phyloP scores from a whole-genome alignment of 2,797 vertebrate genomes.

The Antennarius maculatus region DNA sequence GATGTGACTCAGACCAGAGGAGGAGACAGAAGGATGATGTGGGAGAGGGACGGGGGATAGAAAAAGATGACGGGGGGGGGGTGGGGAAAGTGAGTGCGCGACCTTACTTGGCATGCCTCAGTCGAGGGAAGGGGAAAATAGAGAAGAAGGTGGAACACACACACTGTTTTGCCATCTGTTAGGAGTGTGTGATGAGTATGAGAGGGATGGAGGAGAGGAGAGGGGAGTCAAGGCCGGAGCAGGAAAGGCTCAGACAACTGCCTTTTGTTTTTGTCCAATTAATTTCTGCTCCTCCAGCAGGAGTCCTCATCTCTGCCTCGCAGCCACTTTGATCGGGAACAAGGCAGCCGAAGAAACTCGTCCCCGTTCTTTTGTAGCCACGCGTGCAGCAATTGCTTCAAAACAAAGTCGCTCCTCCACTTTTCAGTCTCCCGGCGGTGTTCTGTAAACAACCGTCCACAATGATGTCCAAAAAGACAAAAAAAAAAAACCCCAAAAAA shows the following conservation, averaged over 20 bases:
- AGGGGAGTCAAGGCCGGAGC: slow-evolving; percentile 24
- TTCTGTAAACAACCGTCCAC: slow-evolving; percentile 58
- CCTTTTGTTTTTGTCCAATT: slow-evolving; percentile 55
- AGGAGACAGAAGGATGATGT: slow-evolving; percentile 43
- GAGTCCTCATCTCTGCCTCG: slow-evolving; percentile 35
- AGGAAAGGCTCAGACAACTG: slow-evolving; percentile 31
- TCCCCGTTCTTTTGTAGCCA: slow-evolving; percentile 9
- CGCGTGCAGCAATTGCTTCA: slow-evolving; percentile 43
- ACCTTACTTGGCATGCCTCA: slow-evolving; percentile 62
- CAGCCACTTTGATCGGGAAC: slow-evolving; percentile 21
- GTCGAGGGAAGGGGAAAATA: slow-evolving; percentile 65
- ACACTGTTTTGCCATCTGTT: slow-evolving; percentile 78
- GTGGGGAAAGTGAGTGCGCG: slow-evolving; percentile 55
- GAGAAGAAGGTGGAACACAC: slow-evolving; percentile 68
- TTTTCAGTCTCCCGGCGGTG: slow-evolving; percentile 35
- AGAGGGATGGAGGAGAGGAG: slow-evolving; percentile 17
- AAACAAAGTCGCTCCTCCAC: slow-evolving; percentile 41
- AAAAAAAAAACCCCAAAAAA: too few species aligned
- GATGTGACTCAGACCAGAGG: slow-evolving; percentile 48
- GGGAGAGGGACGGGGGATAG: slow-evolving; percentile 25
- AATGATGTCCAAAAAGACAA: slow-evolving; percentile 11
- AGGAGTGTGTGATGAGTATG: slow-evolving; percentile 32
- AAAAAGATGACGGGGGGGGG: slow-evolving; percentile 33
- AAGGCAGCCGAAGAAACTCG: slow-evolving; percentile 24
- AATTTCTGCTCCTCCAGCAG: slow-evolving; percentile 41